These are phyloP conservation scores for Istiophorus platypterus DNA, from an alignment of 2,113 vertebrate genomes.

Conservation along the genomic window DNA sequence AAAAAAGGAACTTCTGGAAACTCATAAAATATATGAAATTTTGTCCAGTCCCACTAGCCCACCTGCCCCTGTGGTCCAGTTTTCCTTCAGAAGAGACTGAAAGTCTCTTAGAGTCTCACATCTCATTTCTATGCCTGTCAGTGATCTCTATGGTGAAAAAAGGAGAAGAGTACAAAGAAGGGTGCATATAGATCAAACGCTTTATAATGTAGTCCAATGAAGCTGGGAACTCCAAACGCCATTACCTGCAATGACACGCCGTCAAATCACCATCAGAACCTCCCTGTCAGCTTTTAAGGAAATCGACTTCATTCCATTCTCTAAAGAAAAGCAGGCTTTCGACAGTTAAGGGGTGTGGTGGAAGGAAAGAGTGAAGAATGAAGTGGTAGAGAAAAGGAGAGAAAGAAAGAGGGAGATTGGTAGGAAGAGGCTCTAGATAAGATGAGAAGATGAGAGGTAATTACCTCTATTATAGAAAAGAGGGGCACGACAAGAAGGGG, in stretches of 20 bases:
- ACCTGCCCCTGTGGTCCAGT: constrained; percentile 66
- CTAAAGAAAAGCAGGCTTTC: constrained; percentile 53
- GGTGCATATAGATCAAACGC: constrained; percentile 78
- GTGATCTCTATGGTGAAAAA: constrained; percentile 62
- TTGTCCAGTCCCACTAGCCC: constrained; percentile 56
- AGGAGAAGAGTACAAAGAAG: constrained; percentile 61
- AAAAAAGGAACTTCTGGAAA: constrained; percentile 58
- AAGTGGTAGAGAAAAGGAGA: constrained; percentile 38
- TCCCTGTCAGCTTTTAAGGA: constrained; percentile 78
- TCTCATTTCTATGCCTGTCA: constrained; percentile 80
- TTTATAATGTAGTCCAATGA: constrained; percentile 79
- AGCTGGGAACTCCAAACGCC: constrained; percentile 71
- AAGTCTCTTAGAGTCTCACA: constrained; percentile 72
- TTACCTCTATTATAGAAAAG: constrained; percentile 74
- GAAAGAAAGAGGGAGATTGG: constrained; percentile 31
- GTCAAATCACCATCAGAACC: constrained; percentile 77
- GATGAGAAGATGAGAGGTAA: constrained; percentile 79
- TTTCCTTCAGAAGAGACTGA: constrained; percentile 77
- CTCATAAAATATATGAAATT: constrained; percentile 72
- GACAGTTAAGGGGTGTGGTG: constrained; percentile 55
- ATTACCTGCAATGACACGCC: constrained; percentile 79
- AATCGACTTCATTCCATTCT: constrained; percentile 61
- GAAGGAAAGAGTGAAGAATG: constrained; percentile 43
- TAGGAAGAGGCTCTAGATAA: constrained; percentile 61
- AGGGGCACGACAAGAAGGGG: constrained; percentile 30